A percentile compares a stretch with the other conserved stretches of the same genome.
phyloP scores from a whole-genome alignment of 1,140 invertebrate genomes.

The Goniozus legneri region DNA sequence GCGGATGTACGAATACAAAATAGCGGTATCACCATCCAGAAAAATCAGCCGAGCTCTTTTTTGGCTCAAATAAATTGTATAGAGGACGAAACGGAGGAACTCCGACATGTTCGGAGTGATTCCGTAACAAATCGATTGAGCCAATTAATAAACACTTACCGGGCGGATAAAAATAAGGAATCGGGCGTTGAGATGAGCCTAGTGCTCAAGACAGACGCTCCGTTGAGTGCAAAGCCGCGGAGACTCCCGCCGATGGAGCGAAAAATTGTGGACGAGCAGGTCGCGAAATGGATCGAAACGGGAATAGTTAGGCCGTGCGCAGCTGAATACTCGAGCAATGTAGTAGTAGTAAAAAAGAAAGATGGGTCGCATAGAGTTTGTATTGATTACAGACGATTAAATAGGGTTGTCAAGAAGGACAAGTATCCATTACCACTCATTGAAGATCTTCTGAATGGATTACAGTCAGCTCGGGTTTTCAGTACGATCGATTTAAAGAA shows the following conservation, averaged over 20 bases:
- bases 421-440: constrained; percentile 22
- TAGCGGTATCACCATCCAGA: neutral
- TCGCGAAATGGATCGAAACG: neutral
- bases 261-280: neutral
- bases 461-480: constrained; percentile 22
- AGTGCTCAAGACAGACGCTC: neutral
- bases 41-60: neutral
- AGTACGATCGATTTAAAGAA: constrained; percentile 33
- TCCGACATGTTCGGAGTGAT: neutral
- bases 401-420: neutral
- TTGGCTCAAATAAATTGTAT: neutral
- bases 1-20: neutral
- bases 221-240: neutral
- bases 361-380: neutral
- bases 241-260: neutral
- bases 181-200: neutral
- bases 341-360: neutral
- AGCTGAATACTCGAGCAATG: neutral
- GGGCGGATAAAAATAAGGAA: neutral
- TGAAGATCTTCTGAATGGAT: constrained; percentile 22
- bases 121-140: neutral
- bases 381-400: neutral
- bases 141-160: neutral
- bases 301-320: neutral
- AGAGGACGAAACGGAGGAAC: neutral